Base-by-base conservation (phyloP, 2,888 invertebrate species). In the Dasysyrphus tricinctus region DNA sequence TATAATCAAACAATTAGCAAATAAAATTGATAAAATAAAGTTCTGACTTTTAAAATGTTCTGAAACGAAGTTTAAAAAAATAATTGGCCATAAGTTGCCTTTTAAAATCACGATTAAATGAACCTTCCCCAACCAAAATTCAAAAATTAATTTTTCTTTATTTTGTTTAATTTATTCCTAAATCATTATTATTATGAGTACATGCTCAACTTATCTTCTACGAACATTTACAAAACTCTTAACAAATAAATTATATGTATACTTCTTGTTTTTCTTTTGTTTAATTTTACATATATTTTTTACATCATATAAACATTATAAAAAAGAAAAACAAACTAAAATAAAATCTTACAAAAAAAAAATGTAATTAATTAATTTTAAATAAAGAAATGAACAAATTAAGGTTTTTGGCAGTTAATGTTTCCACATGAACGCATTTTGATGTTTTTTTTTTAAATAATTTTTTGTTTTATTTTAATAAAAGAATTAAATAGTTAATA, bases 331-430 rank as follows among this genome's bases (percentile, higher is more conserved):
- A 67, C 8, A 47, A 63, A 19, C 12, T n/a, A n/a, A 61, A 82
- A 42, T 44, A 59, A 42, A 63, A 37, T 29, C 2, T 14, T 54
- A 69, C 44, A 49, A n/a, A 47, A 78, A 57, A 14, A 7, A 65
- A 70, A 56, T 63, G 61, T 76, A 57, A 19, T 57, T 24, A 24
- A 56, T 39, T 42, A 57, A 61, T 47, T 51, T 34, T 56, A 44
- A 72, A 63, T 67, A 69, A 73, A 76, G 56, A 57, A 73, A 73
- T 75, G 85, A 88, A 85, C 76, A 85, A 80, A 80, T 87, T 75
- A 87, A 69, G 88, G 87, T 88, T 73, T 73, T 84, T 84, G 89
- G 88, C 89, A 88, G 89, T 88, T 84, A 24, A 82, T 70, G 85
- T 81, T 84, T 79, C 80, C 74, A 86, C 83, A 81, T 86, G 86